phyloP scores from a whole-genome alignment of 2,113 vertebrate species.

The Petromus typicus region DNA sequence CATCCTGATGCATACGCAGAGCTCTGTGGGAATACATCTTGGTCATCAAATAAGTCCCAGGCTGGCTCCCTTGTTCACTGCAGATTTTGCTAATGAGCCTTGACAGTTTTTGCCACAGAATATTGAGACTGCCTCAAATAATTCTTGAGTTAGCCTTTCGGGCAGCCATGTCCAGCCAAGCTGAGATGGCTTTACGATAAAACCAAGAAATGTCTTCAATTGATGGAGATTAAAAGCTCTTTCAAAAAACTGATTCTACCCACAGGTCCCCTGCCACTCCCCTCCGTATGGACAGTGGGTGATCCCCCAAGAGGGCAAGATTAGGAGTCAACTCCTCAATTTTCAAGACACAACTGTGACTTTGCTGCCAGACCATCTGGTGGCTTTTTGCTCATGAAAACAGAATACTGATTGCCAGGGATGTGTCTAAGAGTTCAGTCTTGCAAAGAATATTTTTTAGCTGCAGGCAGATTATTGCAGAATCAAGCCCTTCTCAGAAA shows the following conservation, averaged over 20 bases:
- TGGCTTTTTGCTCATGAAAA: conserved; percentile 13
- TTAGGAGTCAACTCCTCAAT: conserved; percentile 28
- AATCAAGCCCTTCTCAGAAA: not conserved
- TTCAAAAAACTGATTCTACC: not conserved
- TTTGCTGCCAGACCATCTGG: conserved; percentile 63
- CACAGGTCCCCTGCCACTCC: not conserved
- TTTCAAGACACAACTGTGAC: conserved; percentile 22
- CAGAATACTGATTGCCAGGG: not conserved
- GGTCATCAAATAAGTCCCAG: not conserved
- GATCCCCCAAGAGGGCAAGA: conserved; percentile 38
- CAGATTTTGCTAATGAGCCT: not conserved
- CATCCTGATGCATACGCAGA: not conserved
- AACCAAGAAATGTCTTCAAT: conserved; percentile 14
- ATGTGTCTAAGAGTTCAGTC: not conserved
- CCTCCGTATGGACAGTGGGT: conserved; percentile 9
- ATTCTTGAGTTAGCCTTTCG: not conserved
- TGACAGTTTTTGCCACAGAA: not conserved
- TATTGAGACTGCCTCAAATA: not conserved
- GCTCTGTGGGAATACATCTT: not conserved
- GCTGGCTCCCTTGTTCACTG: not conserved
- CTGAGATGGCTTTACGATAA: conserved; percentile 37
- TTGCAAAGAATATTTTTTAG: not conserved
- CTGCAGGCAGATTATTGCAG: not conserved
- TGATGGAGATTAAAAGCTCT: conserved; percentile 33
- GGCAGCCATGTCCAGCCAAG: not conserved